Percentiles rank a stretch among this genome's conserved stretches.
Conservation (phyloP, 2,113 vertebrate species). For the Mesocricetus auratus region DNA sequence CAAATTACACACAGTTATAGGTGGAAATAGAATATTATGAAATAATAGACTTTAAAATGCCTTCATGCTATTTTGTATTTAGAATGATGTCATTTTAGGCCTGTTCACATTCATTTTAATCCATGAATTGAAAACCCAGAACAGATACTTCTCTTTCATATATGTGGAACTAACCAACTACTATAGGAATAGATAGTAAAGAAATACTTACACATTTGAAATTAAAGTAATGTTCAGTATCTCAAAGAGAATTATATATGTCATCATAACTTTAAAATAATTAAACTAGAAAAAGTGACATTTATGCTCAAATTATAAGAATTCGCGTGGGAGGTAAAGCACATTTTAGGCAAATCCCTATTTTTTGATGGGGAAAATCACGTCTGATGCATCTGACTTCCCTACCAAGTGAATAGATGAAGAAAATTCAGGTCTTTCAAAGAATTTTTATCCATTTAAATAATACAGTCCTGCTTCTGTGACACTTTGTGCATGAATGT, state of each 20-base stretch:
- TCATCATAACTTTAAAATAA: background rate
- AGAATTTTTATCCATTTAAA: background rate
- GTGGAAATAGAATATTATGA: background rate
- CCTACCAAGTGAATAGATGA: background rate
- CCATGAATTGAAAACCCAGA: background rate
- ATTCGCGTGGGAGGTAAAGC: background rate
- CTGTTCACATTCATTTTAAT: background rate
- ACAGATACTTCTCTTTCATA: background rate
- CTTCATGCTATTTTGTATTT: background rate
- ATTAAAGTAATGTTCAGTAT: background rate
- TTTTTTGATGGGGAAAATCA: background rate
- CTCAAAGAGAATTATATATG: constrained; percentile 3
- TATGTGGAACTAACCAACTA: background rate
- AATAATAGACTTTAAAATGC: background rate
- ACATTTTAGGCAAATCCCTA: background rate
- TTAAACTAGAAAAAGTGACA: background rate
- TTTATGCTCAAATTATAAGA: constrained; percentile 32
- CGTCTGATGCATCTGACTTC: background rate
- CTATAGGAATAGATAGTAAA: background rate
- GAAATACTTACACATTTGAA: constrained; percentile 2
- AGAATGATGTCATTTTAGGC: background rate
- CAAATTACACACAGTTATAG: background rate
- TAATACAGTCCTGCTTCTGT: background rate
- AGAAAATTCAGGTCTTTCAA: background rate
- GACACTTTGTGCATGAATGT: background rate